Evolutionary conservation across 1,140 invertebrate species (phyloP).

Genomic region (Conus ventricosus): DNA sequence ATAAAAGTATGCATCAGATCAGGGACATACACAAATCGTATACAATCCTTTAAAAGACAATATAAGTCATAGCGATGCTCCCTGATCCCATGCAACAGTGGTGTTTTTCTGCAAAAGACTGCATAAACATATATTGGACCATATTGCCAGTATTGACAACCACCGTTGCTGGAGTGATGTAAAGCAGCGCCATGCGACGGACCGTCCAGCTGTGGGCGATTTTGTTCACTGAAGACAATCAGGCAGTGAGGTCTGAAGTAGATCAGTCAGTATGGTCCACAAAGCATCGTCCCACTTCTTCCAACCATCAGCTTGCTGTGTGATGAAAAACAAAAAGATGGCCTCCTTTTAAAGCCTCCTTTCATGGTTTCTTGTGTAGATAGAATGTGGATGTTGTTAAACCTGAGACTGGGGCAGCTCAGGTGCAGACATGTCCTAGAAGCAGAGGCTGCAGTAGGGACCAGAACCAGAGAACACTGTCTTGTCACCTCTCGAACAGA

Average conservation of each 20-base stretch:
- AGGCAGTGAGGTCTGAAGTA: neutral
- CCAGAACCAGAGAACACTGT: too few species aligned
- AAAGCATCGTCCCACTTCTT: neutral
- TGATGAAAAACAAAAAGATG: neutral
- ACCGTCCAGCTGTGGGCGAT: neutral
- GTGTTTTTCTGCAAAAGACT: neutral
- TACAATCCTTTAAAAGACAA: neutral
- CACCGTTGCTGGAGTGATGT: neutral
- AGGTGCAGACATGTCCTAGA: too few species aligned
- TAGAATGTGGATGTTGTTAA: too few species aligned
- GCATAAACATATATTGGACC: neutral
- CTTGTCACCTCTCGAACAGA: too few species aligned
- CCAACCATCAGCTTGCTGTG: neutral
- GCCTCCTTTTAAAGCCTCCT: neutral
- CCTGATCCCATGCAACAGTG: neutral
- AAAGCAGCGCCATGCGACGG: neutral
- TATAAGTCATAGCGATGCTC: neutral
- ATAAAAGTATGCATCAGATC: neutral
- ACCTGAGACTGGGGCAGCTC: too few species aligned
- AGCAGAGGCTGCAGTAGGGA: too few species aligned
- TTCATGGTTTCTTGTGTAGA: neutral
- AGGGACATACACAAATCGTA: neutral
- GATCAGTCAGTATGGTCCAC: conserved; percentile 6
- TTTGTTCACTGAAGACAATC: neutral
- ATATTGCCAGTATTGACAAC: neutral